These are phyloP conservation scores for Gymnoscelis rufifasciata DNA, from an alignment of 2,888 invertebrate species.

Conservation along the genomic window DNA sequence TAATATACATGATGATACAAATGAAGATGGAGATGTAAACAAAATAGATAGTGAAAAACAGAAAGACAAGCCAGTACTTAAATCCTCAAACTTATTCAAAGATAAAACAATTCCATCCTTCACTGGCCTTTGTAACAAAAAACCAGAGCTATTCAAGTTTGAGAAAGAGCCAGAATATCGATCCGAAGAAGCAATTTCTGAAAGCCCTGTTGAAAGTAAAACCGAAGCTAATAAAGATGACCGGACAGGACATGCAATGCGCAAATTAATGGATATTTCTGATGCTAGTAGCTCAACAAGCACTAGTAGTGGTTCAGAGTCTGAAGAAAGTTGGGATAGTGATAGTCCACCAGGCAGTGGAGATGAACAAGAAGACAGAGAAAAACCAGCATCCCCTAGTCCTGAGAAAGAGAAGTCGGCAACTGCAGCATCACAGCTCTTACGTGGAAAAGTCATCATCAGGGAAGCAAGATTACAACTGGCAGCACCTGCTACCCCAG, in stretches of 20 bases:
- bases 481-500: constrained; percentile 62
- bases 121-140: constrained; percentile 54
- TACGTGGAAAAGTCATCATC: constrained; percentile 83
- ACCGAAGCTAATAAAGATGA: constrained; percentile 60
- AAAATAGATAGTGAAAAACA: constrained; percentile 52
- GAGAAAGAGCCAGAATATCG: constrained; percentile 62
- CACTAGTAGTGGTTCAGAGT: constrained; percentile 67
- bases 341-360: constrained; percentile 60
- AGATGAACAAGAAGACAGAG: constrained; percentile 49
- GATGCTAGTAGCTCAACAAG: constrained; percentile 71
- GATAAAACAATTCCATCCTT: constrained; percentile 69
- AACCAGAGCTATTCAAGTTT: constrained; percentile 62
- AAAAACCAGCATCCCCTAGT: constrained; percentile 59
- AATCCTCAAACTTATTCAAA: constrained; percentile 63
- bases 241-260: constrained; percentile 66
- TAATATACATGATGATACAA: constrained; percentile 60
- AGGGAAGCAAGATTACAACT: constrained; percentile 84
- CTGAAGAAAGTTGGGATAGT: constrained; percentile 71
- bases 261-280: constrained; percentile 72
- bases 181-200: constrained; percentile 66
- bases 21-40: constrained; percentile 52
- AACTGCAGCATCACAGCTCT: constrained; percentile 63
- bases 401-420: constrained; percentile 62
- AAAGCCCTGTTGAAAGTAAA: constrained; percentile 55
- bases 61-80: constrained; percentile 50